These are phyloP conservation scores for Mesochorus sp. DNA, from an alignment of 2,888 invertebrate genomes.

Conservation along the genomic window DNA sequence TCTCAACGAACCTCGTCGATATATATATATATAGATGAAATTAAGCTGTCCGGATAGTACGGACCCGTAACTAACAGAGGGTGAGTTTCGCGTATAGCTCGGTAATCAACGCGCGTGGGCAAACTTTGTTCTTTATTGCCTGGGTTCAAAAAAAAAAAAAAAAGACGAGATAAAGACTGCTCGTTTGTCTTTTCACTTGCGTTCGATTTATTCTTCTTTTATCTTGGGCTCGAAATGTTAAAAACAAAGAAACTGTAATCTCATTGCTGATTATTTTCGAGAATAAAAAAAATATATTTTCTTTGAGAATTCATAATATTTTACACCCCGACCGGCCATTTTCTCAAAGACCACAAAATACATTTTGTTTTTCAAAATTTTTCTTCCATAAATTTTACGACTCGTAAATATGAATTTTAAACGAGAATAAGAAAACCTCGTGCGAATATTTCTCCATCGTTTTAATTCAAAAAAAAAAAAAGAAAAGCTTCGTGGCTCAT, in stretches of 20 bases:
- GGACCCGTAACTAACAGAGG: constrained; percentile 10
- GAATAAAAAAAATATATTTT: constrained; percentile 3
- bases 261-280: constrained; percentile 20
- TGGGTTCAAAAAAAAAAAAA: neutral
- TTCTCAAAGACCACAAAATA: too few relatives aligned
- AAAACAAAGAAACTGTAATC: neutral
- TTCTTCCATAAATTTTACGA: neutral
- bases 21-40: constrained; percentile 22
- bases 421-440: too few relatives aligned
- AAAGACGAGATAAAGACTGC: neutral
- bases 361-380: too few relatives aligned
- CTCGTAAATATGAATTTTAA: too few relatives aligned
- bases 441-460: too few relatives aligned
- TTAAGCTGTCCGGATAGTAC: constrained; percentile 46
- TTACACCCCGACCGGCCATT: constrained; percentile 18
- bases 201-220: constrained; percentile 2
- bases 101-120: constrained; percentile 48
- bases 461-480: neutral
- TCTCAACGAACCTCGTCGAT: constrained; percentile 30
- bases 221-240: too few relatives aligned
- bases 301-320: neutral
- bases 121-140: constrained; percentile 51
- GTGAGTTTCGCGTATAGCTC: constrained; percentile 17
- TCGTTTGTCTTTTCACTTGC: neutral
- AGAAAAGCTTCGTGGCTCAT: neutral